Conservation (phyloP, 2,113 vertebrate species). For the Gobiocypris rarus region DNA sequence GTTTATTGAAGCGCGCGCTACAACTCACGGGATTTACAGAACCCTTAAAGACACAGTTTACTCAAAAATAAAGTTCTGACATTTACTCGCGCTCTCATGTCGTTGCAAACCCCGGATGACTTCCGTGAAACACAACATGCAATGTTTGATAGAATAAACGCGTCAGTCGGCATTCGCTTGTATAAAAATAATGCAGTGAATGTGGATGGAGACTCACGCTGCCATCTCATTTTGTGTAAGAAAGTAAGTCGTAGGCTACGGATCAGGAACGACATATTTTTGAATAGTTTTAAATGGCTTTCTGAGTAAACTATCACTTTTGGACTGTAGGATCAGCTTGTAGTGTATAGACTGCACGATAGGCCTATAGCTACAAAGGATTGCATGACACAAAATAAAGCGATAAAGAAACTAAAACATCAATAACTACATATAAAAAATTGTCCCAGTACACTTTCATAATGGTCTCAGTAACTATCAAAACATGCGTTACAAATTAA, state of each 20-base stretch:
- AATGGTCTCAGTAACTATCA: neutral
- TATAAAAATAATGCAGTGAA: neutral
- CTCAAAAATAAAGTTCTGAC: neutral
- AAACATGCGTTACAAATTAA: too few species aligned
- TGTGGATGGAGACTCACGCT: neutral
- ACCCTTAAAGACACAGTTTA: neutral
- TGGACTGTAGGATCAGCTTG: neutral
- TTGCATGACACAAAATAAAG: neutral
- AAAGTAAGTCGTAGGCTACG: neutral
- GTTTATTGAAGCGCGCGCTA: neutral
- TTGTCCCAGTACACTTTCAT: neutral
- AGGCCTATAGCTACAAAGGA: too few species aligned
- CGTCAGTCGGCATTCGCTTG: neutral
- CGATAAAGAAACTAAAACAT: neutral
- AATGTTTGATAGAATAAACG: too few species aligned
- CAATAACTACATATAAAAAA: too few species aligned
- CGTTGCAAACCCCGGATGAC: neutral
- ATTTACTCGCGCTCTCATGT: neutral
- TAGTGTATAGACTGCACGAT: neutral
- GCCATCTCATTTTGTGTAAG: neutral
- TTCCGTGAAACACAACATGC: neutral
- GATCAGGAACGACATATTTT: too few species aligned
- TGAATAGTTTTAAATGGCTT: too few species aligned
- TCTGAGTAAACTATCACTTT: neutral
- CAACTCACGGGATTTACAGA: neutral